These are phyloP conservation scores for Paragorgia papillata DNA, from an alignment of 92 coral and sea anemone species.

Conservation along the genomic window DNA sequence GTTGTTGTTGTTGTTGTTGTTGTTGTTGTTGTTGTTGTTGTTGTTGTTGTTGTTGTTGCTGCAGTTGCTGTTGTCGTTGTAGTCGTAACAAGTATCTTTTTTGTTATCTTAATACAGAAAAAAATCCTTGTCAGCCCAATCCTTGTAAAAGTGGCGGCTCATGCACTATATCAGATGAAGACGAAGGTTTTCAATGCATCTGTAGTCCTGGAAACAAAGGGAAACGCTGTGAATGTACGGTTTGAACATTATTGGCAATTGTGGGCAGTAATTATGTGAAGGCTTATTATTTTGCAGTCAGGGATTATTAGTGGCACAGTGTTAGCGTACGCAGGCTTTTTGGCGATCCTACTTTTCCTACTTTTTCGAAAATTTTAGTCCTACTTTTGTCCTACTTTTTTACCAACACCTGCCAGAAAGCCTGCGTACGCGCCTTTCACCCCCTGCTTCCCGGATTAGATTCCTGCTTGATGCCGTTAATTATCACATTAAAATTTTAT, in stretches of 20 bases:
- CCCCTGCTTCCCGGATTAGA: too few species aligned
- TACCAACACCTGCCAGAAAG: too few species aligned
- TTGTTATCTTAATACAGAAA: conserved; percentile 50
- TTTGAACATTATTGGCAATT: not conserved
- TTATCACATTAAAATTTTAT: too few species aligned
- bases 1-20: not conserved
- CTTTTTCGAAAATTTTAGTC: too few species aligned
- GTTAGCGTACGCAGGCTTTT: too few species aligned
- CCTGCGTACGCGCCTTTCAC: too few species aligned
- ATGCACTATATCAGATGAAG: conserved; percentile 82
- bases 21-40: not conserved
- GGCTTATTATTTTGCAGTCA: too few species aligned
- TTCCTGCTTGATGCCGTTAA: too few species aligned
- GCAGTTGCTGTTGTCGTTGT: not conserved
- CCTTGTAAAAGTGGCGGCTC: conserved; percentile 89
- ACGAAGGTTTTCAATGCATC: conserved; percentile 77
- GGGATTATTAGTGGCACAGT: too few species aligned
- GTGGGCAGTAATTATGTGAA: too few species aligned
- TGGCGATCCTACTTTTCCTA: too few species aligned
- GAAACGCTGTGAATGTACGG: conserved; percentile 85
- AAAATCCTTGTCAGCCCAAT: conserved; percentile 90
- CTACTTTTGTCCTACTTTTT: too few species aligned
- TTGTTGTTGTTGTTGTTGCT: not conserved
- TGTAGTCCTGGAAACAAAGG: conserved; percentile 96
- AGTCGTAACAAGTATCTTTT: not conserved